Percentiles rank a stretch among this genome's conserved stretches.
Evolutionary conservation across 30 jellyfish, hydroid and myxozoan species (phyloP).

Genomic region (Calvadosia cruxmelitensis): DNA sequence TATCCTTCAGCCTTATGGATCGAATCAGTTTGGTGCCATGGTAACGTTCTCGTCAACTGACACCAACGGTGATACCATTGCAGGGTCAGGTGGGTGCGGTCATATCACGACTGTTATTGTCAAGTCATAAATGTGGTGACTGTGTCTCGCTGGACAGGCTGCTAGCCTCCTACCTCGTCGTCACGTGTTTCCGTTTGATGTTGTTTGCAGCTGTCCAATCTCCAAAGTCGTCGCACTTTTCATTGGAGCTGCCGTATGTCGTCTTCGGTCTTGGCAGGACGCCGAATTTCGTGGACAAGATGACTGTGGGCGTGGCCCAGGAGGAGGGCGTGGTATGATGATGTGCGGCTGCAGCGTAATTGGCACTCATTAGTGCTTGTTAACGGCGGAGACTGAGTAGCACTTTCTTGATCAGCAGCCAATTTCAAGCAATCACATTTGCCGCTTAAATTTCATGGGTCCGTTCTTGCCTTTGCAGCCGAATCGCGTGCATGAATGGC

Average conservation of each 20-base stretch:
- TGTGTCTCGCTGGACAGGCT: too few species aligned
- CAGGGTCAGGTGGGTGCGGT: constrained; percentile 37
- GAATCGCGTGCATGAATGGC: constrained; percentile 65
- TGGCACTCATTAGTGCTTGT: too few species aligned
- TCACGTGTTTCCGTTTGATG: too few species aligned
- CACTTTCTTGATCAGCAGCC: background rate
- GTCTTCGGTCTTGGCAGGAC: constrained; percentile 93
- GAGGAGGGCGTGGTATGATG: constrained; percentile 40
- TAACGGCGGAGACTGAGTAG: background rate
- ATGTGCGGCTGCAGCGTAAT: background rate
- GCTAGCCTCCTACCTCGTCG: too few species aligned
- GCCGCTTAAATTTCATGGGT: too few species aligned
- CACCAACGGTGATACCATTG: constrained; percentile 59
- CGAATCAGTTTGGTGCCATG: constrained; percentile 87
- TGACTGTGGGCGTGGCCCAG: constrained; percentile 85
- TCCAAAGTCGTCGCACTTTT: constrained; percentile 61
- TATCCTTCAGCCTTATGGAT: constrained; percentile 74
- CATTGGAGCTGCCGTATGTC: constrained; percentile 75
- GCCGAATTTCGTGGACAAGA: constrained; percentile 87
- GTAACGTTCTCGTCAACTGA: constrained; percentile 49
- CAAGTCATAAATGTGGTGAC: too few species aligned
- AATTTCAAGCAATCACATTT: too few species aligned
- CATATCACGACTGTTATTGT: background rate
- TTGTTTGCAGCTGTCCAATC: constrained; percentile 66
- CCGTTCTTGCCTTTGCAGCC: constrained; percentile 25